Evolutionary conservation across 2,888 invertebrate genomes (phyloP), one percentile per base, ranked within the genome.

Genomic region (Micropterix aruncella): DNA sequence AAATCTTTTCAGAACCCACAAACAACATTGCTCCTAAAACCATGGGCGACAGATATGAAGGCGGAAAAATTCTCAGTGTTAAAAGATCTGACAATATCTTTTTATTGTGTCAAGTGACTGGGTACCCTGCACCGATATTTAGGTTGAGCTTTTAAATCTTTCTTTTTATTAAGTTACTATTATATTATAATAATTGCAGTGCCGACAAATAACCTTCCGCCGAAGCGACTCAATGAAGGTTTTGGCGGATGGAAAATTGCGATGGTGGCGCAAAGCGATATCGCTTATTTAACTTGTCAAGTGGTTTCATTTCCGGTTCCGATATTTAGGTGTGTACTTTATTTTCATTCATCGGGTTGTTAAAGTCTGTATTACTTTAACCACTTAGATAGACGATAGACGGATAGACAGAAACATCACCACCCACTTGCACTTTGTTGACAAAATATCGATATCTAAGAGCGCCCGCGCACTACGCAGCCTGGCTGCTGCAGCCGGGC

Each of bases 301-400:
- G 74, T 79, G 51, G 77, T 79, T 56, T 80, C 79, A 56, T 82
- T 71, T 60, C 83, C 83, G 49, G 75, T 75, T 49, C 83, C 83
- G 48, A 55, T 74, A 50, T 80, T 75, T 74, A 80, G 82, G 83
- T 83, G 77, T 27, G n/a, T n/a, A n/a, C n/a, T n/a, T n/a, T n/a
- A n/a, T n/a, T n/a, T n/a, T n/a, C n/a, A n/a, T n/a, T n/a, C n/a
- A n/a, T n/a, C n/a, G n/a, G n/a, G n/a, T n/a, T n/a, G n/a, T n/a
- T n/a, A n/a, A n/a, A n/a, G n/a, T n/a, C n/a, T n/a, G n/a, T n/a
- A n/a, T n/a, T n/a, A n/a, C n/a, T n/a, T n/a, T n/a, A n/a, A n/a
- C n/a, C n/a, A n/a, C n/a, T n/a, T n/a, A n/a, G n/a, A n/a, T n/a
- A n/a, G n/a, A n/a, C n/a, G n/a, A n/a, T n/a, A n/a, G n/a, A n/a